Base-by-base conservation (phyloP, 1,140 invertebrate species). In the Scylla paramamosain region DNA sequence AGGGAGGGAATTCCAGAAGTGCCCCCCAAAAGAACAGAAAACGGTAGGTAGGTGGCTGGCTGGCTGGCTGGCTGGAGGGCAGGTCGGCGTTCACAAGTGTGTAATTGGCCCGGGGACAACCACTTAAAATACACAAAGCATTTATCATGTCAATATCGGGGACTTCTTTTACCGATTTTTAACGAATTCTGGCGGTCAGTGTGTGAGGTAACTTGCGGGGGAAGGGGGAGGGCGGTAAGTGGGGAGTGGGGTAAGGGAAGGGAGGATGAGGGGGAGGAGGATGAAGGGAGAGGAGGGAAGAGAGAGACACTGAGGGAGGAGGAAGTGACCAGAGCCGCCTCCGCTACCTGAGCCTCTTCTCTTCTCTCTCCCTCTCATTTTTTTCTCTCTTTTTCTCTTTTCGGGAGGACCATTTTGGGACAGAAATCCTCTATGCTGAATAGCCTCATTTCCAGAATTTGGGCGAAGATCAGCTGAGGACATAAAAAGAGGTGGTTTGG, bases 151-250 rank as follows among this genome's bases (percentile, higher is more conserved):
- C 93, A 94, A 90, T 91, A 94, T 94, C 93, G 52, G 88, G 88
- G 31, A 88, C 4, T 82, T 89, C 46, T 45, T 94, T 94, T 91
- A 94, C 88, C 88, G 93, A 94, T 77, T 94, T 94, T 94, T 94
- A 94, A 94, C 93, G 93, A 94, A 94, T 94, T 90, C 87, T 91
- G 93, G 93, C 93, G 93, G 93, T 94, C 93, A 94, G 88, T 59
- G 59, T 94, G 88, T 91, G 88, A 91, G 88, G 59, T 31, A 39
- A 28, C 2, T 8, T 16, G 91, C 0, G 91, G 46, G 10, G 6
- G 67, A 0, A 31, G 67, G 32, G 12, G 25, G 77, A 20, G 32
- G 88, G 31, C 25, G 31, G 12, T 10, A 8, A 25, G 31, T 0
- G 12, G 2, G 77, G 29, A 7, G 20, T 25, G 3, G 52, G 91